Evolutionary conservation across 2,797 vertebrate species (phyloP).

Genomic region (Ptychadena robeensis): DNA sequence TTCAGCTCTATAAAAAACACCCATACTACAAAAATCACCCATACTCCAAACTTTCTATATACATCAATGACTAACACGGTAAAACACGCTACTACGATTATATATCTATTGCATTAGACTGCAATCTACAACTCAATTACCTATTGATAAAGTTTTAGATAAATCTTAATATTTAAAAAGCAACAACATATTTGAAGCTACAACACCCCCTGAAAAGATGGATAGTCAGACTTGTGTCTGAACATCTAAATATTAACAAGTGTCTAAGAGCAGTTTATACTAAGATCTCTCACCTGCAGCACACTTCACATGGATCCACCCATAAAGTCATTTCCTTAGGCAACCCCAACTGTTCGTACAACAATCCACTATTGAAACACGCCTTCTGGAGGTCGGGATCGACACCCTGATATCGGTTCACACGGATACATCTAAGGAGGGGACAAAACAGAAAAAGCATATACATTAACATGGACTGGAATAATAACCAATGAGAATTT

Average conservation of each 20-base stretch:
- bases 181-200: too few species aligned
- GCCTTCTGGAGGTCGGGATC: constrained; percentile 76
- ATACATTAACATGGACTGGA: neutral
- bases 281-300: constrained; percentile 75
- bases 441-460: neutral
- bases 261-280: neutral
- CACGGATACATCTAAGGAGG: constrained; percentile 77
- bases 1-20: too few species aligned
- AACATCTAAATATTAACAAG: neutral
- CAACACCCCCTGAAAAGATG: too few species aligned
- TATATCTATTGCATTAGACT: too few species aligned
- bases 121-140: too few species aligned
- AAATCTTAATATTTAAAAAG: too few species aligned
- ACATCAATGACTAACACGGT: too few species aligned
- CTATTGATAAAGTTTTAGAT: too few species aligned
- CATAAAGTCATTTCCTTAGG: constrained; percentile 79
- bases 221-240: too few species aligned
- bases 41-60: too few species aligned
- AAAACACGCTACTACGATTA: too few species aligned
- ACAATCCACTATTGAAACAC: constrained; percentile 73
- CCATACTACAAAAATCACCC: too few species aligned
- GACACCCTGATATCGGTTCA: constrained; percentile 68
- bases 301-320: constrained; percentile 84
- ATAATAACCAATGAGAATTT: neutral
- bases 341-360: constrained; percentile 72